These are phyloP conservation scores for Anthophora plumipes DNA, from an alignment of 2,888 invertebrate genomes.

Conservation along the genomic window DNA sequence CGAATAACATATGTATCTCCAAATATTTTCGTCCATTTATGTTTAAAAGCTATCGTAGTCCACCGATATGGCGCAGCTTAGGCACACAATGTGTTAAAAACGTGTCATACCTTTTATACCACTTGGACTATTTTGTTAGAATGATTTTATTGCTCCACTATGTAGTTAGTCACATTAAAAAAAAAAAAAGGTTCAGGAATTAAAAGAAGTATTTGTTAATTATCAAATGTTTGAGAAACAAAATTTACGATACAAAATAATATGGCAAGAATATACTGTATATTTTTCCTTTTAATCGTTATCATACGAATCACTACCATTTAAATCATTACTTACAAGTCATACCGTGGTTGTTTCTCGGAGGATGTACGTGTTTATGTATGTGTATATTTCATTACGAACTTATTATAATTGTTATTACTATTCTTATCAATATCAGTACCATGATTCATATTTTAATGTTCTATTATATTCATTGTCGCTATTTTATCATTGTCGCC, in stretches of 20 bases:
- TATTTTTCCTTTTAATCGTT: conserved; percentile 78
- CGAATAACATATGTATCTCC: too few relatives aligned
- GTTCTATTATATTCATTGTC: conserved; percentile 51
- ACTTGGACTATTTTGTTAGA: neutral
- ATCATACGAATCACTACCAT: conserved; percentile 80
- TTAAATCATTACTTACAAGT: conserved; percentile 83
- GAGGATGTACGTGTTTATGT: conserved; percentile 56
- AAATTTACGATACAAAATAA: conserved; percentile 52
- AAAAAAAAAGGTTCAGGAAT: conserved; percentile 3
- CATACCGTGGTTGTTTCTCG: conserved; percentile 78
- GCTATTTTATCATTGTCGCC: conserved; percentile 20
- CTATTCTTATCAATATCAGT: conserved; percentile 70
- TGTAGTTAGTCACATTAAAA: conserved; percentile 27
- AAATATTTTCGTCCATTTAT: too few relatives aligned
- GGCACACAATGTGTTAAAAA: neutral
- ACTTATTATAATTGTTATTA: conserved; percentile 74
- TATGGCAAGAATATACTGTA: conserved; percentile 68
- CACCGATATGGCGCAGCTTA: too few relatives aligned
- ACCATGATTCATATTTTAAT: conserved; percentile 49
- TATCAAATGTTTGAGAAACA: conserved; percentile 28
- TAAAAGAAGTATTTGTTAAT: conserved; percentile 13
- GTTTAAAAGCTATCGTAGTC: too few relatives aligned
- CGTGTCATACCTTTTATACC: neutral
- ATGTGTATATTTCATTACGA: conserved; percentile 71
- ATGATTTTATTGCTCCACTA: conserved; percentile 21